Percentiles rank a stretch among this genome's conserved stretches.
Conservation (phyloP, 2,797 vertebrate species). For the Pseudotriccus pelzelni region DNA sequence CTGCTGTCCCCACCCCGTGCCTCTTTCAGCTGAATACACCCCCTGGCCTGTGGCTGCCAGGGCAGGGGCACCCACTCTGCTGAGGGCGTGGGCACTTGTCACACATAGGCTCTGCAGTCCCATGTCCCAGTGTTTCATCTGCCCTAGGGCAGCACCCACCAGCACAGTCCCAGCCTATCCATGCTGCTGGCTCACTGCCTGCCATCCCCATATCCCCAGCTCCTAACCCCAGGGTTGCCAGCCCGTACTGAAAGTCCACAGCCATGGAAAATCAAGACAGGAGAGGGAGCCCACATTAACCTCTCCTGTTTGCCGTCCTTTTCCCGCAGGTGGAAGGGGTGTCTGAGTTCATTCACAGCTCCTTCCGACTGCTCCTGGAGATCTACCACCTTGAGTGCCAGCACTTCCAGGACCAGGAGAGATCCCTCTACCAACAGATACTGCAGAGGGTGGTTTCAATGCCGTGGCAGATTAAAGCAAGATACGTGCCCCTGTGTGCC, state of each 20-base stretch:
- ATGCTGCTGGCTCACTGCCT: background rate
- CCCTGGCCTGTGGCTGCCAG: background rate
- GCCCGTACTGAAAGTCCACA: background rate
- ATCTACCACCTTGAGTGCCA: conserved; percentile 83
- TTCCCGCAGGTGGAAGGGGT: conserved; percentile 83
- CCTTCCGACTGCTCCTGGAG: conserved; percentile 82
- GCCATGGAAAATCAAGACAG: fast-evolving
- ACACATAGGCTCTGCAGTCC: background rate
- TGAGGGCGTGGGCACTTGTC: background rate
- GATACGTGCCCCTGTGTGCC: conserved; percentile 82
- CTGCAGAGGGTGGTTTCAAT: conserved; percentile 77
- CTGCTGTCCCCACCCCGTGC: background rate
- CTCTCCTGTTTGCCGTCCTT: fast-evolving
- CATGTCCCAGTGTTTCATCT: fast-evolving
- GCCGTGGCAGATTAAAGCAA: conserved; percentile 87
- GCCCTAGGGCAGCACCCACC: background rate
- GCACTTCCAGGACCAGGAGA: conserved; percentile 73
- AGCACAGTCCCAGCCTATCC: background rate
- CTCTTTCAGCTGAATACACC: background rate
- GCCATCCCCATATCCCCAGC: background rate
- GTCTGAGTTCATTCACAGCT: conserved; percentile 78
- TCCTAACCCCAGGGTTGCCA: fast-evolving
- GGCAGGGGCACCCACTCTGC: background rate
- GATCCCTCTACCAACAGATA: conserved; percentile 72
- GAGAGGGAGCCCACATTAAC: background rate